Conservation (phyloP, 2,797 vertebrate species). For the Rhodeus uyekii region DNA sequence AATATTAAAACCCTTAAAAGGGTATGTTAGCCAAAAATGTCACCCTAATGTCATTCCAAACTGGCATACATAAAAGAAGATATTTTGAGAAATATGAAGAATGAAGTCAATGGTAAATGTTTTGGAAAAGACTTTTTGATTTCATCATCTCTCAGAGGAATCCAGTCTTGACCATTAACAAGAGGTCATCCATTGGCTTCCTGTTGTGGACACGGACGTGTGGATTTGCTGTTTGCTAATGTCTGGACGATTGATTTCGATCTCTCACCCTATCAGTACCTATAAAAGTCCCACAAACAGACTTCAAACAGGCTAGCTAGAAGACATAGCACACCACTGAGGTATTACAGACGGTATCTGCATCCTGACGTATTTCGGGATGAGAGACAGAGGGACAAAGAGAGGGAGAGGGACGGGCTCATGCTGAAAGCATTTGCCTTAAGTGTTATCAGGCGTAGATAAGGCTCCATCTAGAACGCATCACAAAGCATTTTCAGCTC, state of each 20-base stretch:
- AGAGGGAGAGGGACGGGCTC: slow-evolving; percentile 32
- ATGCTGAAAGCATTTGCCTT: slow-evolving; percentile 54
- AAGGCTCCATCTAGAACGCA: slow-evolving; percentile 48
- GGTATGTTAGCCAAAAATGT: background rate
- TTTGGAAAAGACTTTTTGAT: background rate
- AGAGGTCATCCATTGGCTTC: slow-evolving; percentile 49
- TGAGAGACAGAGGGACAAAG: slow-evolving; percentile 27
- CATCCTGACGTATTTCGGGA: slow-evolving; percentile 40
- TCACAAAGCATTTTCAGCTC: slow-evolving; percentile 30
- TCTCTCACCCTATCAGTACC: slow-evolving; percentile 51
- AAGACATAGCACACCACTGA: slow-evolving; percentile 39
- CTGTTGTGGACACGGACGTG: slow-evolving; percentile 28
- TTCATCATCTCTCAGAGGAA: background rate
- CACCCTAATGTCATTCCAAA: background rate
- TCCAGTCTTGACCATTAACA: slow-evolving; percentile 29
- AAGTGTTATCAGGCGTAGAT: slow-evolving; percentile 57
- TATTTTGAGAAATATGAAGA: background rate
- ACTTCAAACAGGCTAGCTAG: slow-evolving; percentile 52
- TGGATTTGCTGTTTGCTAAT: slow-evolving; percentile 34
- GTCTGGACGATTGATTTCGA: slow-evolving; percentile 39
- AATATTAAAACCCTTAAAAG: background rate
- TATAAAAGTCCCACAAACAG: slow-evolving; percentile 48
- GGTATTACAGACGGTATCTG: slow-evolving; percentile 45
- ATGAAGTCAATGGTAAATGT: background rate
- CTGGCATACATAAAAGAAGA: background rate